Conservation (phyloP, 2,797 vertebrate species). For the Tenualosa thibaudeaui region DNA sequence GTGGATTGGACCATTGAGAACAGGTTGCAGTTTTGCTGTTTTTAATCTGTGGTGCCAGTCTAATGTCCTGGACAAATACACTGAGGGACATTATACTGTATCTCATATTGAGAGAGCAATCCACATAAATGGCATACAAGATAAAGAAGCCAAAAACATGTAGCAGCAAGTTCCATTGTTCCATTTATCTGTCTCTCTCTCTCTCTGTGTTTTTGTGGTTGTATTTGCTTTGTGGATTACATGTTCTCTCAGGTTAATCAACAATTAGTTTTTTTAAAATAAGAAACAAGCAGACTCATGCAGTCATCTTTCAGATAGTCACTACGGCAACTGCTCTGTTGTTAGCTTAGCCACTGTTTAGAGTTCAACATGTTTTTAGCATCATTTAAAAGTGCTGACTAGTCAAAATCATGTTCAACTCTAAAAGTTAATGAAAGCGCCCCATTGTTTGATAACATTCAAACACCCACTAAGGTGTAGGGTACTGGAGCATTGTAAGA, state of each 20-base stretch:
- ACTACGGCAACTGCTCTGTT: too few species aligned
- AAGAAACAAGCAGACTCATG: background rate
- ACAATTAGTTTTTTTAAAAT: background rate
- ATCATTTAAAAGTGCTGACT: too few species aligned
- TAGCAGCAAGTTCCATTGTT: background rate
- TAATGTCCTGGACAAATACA: conserved; percentile 5
- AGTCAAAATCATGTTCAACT: too few species aligned
- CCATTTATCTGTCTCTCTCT: background rate
- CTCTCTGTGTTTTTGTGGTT: background rate
- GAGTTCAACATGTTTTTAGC: too few species aligned
- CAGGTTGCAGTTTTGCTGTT: background rate
- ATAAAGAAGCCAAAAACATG: conserved; percentile 4
- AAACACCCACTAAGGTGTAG: background rate
- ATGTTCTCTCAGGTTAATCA: background rate
- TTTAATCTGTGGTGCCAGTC: background rate
- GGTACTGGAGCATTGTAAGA: too few species aligned
- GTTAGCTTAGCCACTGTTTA: too few species aligned
- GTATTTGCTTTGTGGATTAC: background rate
- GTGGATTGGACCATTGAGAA: background rate
- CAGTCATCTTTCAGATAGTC: background rate
- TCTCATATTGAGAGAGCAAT: background rate
- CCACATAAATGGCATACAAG: background rate
- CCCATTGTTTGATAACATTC: background rate
- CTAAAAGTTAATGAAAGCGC: too few species aligned
- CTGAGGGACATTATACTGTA: background rate